Conservation (phyloP, 2,888 invertebrate species). For the Carterocephalus palaemon region DNA sequence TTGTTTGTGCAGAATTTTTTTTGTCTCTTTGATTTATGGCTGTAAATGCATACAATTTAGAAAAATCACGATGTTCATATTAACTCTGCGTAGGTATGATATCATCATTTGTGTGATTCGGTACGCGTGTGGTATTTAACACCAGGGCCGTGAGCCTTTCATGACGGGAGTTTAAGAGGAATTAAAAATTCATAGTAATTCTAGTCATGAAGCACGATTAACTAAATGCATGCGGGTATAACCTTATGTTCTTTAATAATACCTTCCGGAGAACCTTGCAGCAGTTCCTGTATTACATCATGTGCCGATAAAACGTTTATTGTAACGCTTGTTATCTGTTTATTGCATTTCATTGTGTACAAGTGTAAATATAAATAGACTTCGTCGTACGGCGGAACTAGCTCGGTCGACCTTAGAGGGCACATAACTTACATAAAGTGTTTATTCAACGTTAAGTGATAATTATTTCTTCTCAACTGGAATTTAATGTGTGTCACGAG, state of each 20-base stretch:
- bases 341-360: slow-evolving; percentile 25
- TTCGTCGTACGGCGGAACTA: slow-evolving; percentile 21
- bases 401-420: slow-evolving; percentile 19
- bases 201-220: slow-evolving; percentile 48
- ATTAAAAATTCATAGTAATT: slow-evolving; percentile 36
- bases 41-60: slow-evolving; percentile 1
- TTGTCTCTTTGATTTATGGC: background rate
- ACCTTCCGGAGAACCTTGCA: slow-evolving; percentile 72
- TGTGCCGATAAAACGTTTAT: slow-evolving; percentile 54
- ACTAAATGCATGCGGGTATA: slow-evolving; percentile 54
- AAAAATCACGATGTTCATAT: slow-evolving; percentile 15
- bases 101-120: slow-evolving; percentile 25
- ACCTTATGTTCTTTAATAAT: slow-evolving; percentile 53
- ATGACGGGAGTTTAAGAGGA: slow-evolving; percentile 32
- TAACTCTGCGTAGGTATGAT: slow-evolving; percentile 8
- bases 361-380: slow-evolving; percentile 23
- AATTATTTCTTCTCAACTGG: too few relatives aligned
- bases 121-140: slow-evolving; percentile 14
- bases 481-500: too few relatives aligned
- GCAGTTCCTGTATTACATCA: slow-evolving; percentile 74
- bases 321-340: slow-evolving; percentile 37
- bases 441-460: background rate
- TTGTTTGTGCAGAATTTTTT: background rate
- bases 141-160: slow-evolving; percentile 28
- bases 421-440: slow-evolving; percentile 12